Evolutionary conservation across 2,888 invertebrate species (phyloP).

Genomic region (Drosophila stalkeri): DNA sequence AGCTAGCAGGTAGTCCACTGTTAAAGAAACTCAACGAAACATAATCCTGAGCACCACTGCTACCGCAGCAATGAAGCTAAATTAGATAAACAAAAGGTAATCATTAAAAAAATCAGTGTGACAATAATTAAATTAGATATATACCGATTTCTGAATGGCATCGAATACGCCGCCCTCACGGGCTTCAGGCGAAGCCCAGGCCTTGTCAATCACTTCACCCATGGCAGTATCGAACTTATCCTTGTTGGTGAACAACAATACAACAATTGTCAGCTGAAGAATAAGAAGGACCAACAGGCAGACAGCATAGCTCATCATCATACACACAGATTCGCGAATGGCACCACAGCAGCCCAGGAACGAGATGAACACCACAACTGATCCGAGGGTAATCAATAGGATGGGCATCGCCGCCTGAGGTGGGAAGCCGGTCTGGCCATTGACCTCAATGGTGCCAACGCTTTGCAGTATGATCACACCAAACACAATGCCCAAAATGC

Average conservation of each 20-base stretch:
- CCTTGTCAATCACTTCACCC: conserved; percentile 86
- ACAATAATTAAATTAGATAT: conserved; percentile 8
- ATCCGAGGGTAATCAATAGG: conserved; percentile 89
- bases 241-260: conserved; percentile 88
- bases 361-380: conserved; percentile 91
- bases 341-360: conserved; percentile 97
- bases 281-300: conserved; percentile 90
- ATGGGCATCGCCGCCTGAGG: conserved; percentile 87
- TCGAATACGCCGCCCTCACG: conserved; percentile 73
- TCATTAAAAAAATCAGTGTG: not conserved
- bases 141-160: conserved; percentile 78
- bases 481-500: conserved; percentile 88
- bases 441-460: conserved; percentile 85
- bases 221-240: conserved; percentile 87
- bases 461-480: conserved; percentile 89
- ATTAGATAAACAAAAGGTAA: not conserved
- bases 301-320: conserved; percentile 92
- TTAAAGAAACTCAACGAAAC: not conserved
- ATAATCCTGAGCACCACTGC: conserved; percentile 73
- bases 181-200: conserved; percentile 82
- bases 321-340: conserved; percentile 94
- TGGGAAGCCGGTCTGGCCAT: conserved; percentile 86
- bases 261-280: conserved; percentile 89
- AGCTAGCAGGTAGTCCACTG: conserved; percentile 62
- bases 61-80: conserved; percentile 82